These are phyloP conservation scores for Ceratosolen fusciceps DNA, from an alignment of 1,140 invertebrate genomes.

Conservation along the genomic window DNA sequence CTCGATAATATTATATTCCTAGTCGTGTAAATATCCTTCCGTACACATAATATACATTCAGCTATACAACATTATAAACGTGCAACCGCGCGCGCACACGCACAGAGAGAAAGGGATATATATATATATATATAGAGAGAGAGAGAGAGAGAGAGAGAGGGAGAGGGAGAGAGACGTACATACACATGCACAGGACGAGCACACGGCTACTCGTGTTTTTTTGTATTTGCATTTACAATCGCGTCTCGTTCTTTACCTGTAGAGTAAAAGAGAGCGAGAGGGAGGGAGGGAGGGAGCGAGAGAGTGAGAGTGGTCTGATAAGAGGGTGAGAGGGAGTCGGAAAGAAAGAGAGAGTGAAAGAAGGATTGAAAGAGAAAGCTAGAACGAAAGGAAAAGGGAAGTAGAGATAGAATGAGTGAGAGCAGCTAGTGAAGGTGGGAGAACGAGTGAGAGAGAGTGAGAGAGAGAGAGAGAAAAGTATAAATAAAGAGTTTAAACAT, in stretches of 20 bases:
- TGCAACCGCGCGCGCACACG: too few relatives aligned
- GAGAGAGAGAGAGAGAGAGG: too few relatives aligned
- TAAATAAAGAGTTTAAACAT: not conserved
- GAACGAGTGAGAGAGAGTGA: not conserved
- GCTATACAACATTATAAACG: too few relatives aligned
- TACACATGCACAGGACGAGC: too few relatives aligned
- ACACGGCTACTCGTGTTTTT: too few relatives aligned
- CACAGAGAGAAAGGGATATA: too few relatives aligned
- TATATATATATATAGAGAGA: too few relatives aligned
- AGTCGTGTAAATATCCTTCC: not conserved
- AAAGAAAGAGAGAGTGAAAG: not conserved
- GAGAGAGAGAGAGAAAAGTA: not conserved
- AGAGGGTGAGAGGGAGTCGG: not conserved
- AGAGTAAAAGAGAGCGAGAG: not conserved
- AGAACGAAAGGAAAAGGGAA: not conserved
- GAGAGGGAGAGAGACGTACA: too few relatives aligned
- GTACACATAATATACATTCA: not conserved
- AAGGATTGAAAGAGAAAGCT: not conserved
- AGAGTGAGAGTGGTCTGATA: not conserved
- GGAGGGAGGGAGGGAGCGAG: constrained; percentile 1
- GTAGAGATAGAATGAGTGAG: constrained; percentile 13
- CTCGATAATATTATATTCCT: not conserved
- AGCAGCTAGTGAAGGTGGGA: not conserved
- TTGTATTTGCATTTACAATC: too few relatives aligned
- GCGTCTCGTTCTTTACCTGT: not conserved